Percentiles rank a stretch among this genome's conserved stretches.
phyloP scores from a whole-genome alignment of 2,113 vertebrate genomes.

The Nyctereutes procyonoides region DNA sequence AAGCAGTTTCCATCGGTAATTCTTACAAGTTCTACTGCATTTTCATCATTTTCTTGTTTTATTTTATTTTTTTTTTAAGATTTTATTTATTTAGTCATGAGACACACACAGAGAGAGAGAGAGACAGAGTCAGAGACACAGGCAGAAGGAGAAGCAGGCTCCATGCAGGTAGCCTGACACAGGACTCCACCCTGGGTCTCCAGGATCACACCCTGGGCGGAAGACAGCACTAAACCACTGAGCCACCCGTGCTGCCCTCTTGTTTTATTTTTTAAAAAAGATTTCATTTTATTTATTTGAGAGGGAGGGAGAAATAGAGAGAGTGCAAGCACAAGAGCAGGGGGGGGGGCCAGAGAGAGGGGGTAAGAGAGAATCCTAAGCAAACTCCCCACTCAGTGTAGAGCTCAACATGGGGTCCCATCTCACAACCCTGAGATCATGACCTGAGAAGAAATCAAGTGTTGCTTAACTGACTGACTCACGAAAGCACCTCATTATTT shows the following conservation, averaged over 20 bases:
- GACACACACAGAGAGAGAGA: too few species aligned
- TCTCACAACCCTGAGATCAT: not conserved
- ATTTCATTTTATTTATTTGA: not conserved
- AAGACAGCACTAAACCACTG: too few species aligned
- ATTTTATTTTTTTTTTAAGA: not conserved
- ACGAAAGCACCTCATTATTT: not conserved
- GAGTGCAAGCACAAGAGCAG: not conserved
- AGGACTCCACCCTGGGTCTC: too few species aligned
- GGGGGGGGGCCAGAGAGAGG: not conserved
- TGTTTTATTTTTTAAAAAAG: not conserved
- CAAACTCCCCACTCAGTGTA: not conserved
- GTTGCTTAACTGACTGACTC: not conserved
- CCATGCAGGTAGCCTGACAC: too few species aligned
- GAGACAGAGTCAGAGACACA: too few species aligned
- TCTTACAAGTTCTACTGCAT: not conserved
- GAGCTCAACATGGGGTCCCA: not conserved
- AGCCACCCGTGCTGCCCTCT: not conserved
- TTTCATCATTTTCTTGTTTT: not conserved
- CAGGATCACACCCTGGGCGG: too few species aligned
- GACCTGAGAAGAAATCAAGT: not conserved
- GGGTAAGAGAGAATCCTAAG: not conserved
- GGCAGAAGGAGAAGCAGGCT: too few species aligned
- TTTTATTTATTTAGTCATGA: too few species aligned
- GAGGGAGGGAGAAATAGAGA: not conserved
- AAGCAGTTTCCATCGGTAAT: not conserved